Base-by-base conservation (phyloP, 2,113 vertebrate species). In the Zosterops lateralis region DNA sequence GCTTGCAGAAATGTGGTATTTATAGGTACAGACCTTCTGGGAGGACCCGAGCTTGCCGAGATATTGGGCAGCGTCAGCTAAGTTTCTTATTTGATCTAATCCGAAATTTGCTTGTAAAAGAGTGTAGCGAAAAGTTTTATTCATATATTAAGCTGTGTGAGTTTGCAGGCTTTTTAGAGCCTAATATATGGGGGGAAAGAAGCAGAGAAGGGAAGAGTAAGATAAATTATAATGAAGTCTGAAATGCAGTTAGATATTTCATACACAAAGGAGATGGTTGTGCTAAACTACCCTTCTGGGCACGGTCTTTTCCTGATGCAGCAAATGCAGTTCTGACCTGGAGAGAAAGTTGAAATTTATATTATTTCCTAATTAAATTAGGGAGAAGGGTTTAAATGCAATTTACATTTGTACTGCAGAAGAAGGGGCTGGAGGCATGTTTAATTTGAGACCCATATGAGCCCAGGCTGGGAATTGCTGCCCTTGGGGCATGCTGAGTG, bases 311-410 rank as follows among this genome's bases (percentile, higher is more conserved):
- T 68, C 84, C 89, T 92, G 60, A 83, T 24, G 17, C 51, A 92
- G 77, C 74, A 87, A 32, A 29, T 14, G 21, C 32, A 61, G 53
- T 18, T 56, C 45, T 76, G 66, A 91, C 62, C 74, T 73, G 54
- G 25, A 38, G 62, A 93, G 67, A 87, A 84, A 57, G 38, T 3
- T 72, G 45, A 82, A 84, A 76, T 75, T 84, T 90, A 67, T 80
- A 88, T 70, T 77, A 62, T 68, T 89, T 90, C 70, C 54, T 81
- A 81, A 90, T 89, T 89, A 61, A 92, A 87, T 65, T 81, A 95
- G 22, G 22, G 77, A 71, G 65, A 72, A 70, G 26, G 18, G 11
- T 54, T 87, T 75, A 92, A 92, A 45, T 28, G 44, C n/a, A 51
- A 74, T 93, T 87, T 72, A 60, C 36, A 60, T 89, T 84, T 79